phyloP scores from a whole-genome alignment of 2,888 invertebrate species.

The Mystacides longicornis region DNA sequence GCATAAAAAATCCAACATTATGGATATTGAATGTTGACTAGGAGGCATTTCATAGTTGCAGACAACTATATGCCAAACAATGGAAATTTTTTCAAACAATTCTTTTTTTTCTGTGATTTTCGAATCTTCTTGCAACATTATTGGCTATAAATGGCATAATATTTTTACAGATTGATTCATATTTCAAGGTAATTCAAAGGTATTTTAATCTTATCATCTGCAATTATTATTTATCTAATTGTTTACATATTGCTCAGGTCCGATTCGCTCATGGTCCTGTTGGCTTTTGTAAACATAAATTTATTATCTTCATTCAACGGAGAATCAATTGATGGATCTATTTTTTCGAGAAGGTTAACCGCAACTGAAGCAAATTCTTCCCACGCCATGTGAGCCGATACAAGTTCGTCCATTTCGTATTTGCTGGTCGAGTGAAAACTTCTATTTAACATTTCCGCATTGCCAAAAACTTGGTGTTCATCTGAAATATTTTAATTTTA shows the following conservation, averaged over 20 bases:
- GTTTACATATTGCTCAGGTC: conserved; percentile 5
- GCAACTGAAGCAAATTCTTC: conserved; percentile 70
- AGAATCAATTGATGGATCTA: conserved; percentile 36
- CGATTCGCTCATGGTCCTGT: conserved; percentile 14
- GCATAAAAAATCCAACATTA: too few species aligned
- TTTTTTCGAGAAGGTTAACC: conserved; percentile 61
- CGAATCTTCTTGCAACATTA: too few species aligned
- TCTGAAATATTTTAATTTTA: too few species aligned
- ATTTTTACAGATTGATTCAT: too few species aligned
- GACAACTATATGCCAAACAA: too few species aligned
- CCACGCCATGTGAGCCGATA: conserved; percentile 44
- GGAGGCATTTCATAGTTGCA: too few species aligned
- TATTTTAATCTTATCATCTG: not conserved
- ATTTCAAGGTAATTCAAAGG: too few species aligned
- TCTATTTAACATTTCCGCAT: conserved; percentile 41
- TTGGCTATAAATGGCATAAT: too few species aligned
- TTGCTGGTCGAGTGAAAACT: conserved; percentile 36
- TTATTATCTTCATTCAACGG: conserved; percentile 14
- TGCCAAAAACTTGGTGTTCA: conserved; percentile 50
- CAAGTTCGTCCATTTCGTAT: conserved; percentile 31
- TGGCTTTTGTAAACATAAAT: conserved; percentile 7
- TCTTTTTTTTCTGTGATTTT: too few species aligned
- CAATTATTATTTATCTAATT: not conserved
- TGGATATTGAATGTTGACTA: too few species aligned
- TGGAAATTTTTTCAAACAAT: too few species aligned